Conservation (phyloP, 2,888 invertebrate species). For the Plemyria rubiginata region DNA sequence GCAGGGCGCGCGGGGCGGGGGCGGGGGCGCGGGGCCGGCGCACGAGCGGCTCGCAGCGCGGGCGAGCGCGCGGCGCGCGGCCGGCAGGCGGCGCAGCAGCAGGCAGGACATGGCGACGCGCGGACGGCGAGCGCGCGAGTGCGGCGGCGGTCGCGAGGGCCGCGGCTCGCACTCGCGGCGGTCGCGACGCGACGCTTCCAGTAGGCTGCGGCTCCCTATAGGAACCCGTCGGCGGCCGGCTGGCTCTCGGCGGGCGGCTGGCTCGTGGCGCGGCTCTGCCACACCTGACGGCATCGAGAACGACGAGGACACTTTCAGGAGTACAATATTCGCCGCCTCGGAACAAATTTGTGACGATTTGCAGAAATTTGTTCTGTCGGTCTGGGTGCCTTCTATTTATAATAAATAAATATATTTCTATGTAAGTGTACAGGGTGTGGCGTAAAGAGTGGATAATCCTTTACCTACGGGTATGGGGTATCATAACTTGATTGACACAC, state of each 20-base stretch:
- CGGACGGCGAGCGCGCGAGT: not conserved
- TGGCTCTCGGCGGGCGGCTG: not conserved
- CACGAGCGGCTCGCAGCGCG: slow-evolving; percentile 34
- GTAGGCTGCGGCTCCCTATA: not conserved
- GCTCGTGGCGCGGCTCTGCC: slow-evolving; percentile 16
- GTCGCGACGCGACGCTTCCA: slow-evolving; percentile 3
- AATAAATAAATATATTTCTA: no score
- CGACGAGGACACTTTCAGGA: no score
- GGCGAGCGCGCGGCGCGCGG: slow-evolving; percentile 28
- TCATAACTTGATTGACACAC: no score
- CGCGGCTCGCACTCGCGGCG: slow-evolving; percentile 21
- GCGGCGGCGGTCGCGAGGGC: slow-evolving; percentile 22
- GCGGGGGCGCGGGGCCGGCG: slow-evolving; percentile 36
- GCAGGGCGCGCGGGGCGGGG: slow-evolving; percentile 31
- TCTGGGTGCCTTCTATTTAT: no score
- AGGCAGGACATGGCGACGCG: slow-evolving; percentile 10
- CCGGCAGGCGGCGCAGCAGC: slow-evolving; percentile 25
- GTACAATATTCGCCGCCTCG: no score
- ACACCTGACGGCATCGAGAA: slow-evolving; percentile 4
- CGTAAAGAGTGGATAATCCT: no score
- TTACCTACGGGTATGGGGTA: no score
- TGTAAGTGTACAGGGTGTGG: no score
- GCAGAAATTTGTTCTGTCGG: no score
- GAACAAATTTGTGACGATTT: no score
- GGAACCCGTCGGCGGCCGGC: no score